phyloP scores from a whole-genome alignment of 2,888 invertebrate species.

The Cantharis flavilabris region DNA sequence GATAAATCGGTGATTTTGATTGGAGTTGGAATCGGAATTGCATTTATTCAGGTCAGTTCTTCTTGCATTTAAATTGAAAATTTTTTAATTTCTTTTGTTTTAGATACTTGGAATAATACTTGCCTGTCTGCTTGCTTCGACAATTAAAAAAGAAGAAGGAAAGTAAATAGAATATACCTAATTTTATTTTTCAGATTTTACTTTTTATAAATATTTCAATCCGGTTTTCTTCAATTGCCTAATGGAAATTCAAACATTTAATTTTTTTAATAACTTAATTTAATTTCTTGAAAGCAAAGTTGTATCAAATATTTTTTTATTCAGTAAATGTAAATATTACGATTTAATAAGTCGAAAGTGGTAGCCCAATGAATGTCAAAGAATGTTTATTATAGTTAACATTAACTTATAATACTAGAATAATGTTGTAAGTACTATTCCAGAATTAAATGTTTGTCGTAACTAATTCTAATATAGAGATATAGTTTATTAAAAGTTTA shows the following conservation, averaged over 20 bases:
- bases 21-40: constrained; percentile 69
- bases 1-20: constrained; percentile 62
- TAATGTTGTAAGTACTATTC: neutral
- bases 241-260: no score
- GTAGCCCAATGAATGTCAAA: neutral
- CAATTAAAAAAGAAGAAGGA: constrained; percentile 34
- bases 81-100: constrained; percentile 46
- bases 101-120: constrained; percentile 83
- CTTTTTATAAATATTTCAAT: no score
- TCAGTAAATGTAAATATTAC: neutral
- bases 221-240: no score
- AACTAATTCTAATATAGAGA: neutral
- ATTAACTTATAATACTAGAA: neutral
- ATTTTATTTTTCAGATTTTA: neutral
- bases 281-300: no score
- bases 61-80: no score
- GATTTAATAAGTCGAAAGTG: neutral
- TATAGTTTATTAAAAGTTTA: neutral
- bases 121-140: constrained; percentile 74
- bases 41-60: constrained; percentile 60
- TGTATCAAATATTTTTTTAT: no score
- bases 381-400: neutral
- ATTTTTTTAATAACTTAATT: no score
- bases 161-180: constrained; percentile 3
- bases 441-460: neutral